Percentiles rank a stretch among this genome's conserved stretches.
phyloP scores from a whole-genome alignment of 2,113 vertebrate species.

The Atractosteus spatula region DNA sequence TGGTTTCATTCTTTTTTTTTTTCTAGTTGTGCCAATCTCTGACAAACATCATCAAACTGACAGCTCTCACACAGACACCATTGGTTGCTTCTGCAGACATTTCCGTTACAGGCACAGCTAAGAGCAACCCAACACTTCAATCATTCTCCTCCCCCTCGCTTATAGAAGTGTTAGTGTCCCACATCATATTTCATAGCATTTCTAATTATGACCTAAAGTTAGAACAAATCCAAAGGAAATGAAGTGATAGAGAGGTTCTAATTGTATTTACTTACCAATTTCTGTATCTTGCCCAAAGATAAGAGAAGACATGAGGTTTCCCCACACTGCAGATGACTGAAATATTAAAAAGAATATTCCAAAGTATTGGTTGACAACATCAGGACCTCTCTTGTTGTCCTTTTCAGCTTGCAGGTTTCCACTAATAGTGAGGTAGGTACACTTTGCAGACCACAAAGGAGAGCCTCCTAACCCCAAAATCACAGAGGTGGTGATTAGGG shows the following conservation, averaged over 20 bases:
- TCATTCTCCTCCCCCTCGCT: no score
- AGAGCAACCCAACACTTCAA: no score
- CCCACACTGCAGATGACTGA: slow-evolving; percentile 87
- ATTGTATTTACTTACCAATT: slow-evolving; percentile 60
- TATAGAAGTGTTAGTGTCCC: no score
- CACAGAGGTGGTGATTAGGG: slow-evolving; percentile 83
- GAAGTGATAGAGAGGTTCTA: background rate
- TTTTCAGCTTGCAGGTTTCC: slow-evolving; percentile 65
- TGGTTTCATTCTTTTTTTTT: no score
- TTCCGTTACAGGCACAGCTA: no score
- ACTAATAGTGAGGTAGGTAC: slow-evolving; percentile 82
- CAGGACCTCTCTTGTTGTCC: slow-evolving; percentile 59
- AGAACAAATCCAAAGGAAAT: background rate
- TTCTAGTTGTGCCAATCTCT: no score
- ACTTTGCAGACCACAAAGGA: slow-evolving; percentile 90
- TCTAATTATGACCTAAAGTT: no score
- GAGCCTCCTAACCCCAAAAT: slow-evolving; percentile 88
- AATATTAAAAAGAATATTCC: slow-evolving; percentile 93
- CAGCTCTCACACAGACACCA: no score
- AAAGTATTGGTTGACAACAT: slow-evolving; percentile 87
- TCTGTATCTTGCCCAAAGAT: slow-evolving; percentile 73
- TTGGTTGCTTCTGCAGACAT: no score
- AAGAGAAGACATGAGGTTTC: slow-evolving; percentile 92
- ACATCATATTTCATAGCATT: no score
- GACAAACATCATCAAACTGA: no score